Percentiles rank a stretch among this genome's conserved stretches.
Conservation (phyloP, 2,888 invertebrate species). For the Sympetrum striolatum region DNA sequence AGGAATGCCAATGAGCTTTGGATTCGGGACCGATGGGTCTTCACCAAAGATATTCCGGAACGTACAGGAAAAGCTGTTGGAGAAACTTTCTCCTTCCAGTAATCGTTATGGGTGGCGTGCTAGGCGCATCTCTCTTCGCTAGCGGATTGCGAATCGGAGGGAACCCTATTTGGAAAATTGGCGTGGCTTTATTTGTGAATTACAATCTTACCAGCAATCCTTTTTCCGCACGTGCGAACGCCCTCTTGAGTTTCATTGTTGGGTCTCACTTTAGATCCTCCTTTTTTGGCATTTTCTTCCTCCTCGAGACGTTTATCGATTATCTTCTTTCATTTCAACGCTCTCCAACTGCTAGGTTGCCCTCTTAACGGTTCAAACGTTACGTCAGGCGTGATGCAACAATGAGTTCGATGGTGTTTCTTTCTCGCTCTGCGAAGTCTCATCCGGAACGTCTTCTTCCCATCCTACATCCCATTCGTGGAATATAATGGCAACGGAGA, state of each 20-base stretch:
- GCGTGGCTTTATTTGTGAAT: too few species aligned
- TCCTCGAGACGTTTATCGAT: not conserved
- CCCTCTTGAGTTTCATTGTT: too few species aligned
- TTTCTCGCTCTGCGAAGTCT: slow-evolving; percentile 10
- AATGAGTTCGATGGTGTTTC: slow-evolving; percentile 10
- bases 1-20: too few species aligned
- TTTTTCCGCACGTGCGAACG: too few species aligned
- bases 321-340: not conserved
- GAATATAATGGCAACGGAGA: not conserved
- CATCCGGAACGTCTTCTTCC: slow-evolving; percentile 28
- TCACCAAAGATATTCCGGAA: not conserved
- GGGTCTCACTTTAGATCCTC: too few species aligned
- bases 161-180: not conserved
- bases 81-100: not conserved
- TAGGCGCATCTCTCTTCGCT: not conserved
- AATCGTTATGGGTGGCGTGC: not conserved
- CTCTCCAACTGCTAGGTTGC: slow-evolving; percentile 1
- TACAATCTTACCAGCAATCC: too few species aligned
- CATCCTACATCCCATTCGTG: not conserved
- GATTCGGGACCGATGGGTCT: too few species aligned
- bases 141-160: not conserved
- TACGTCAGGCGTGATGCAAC: slow-evolving; percentile 34
- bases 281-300: too few species aligned
- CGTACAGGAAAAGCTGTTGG: not conserved
- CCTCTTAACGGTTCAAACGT: slow-evolving; percentile 3